Evolutionary conservation across 2,113 vertebrate genomes (phyloP).

Genomic region (Antechinus stuartii): DNA sequence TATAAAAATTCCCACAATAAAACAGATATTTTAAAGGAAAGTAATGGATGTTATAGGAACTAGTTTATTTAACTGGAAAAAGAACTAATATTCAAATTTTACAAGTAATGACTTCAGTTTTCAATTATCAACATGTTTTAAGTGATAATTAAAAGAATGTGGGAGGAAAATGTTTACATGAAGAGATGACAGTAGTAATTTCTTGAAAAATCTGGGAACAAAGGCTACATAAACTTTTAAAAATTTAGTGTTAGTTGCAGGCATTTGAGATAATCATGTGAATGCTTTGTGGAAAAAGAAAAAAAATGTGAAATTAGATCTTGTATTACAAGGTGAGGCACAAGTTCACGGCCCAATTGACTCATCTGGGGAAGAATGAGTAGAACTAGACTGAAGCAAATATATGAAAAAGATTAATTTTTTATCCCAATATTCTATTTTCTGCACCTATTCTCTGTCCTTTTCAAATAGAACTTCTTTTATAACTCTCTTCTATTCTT

Average conservation of each 20-base stretch:
- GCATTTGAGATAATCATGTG: neutral
- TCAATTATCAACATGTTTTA: neutral
- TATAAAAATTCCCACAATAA: slow-evolving; percentile 18
- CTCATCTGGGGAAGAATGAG: neutral
- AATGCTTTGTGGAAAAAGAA: neutral
- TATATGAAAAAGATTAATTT: neutral
- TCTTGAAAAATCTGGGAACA: slow-evolving; percentile 3
- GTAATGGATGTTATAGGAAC: slow-evolving; percentile 26
- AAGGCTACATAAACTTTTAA: neutral
- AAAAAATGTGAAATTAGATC: neutral
- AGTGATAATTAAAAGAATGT: slow-evolving; percentile 34
- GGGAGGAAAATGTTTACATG: slow-evolving; percentile 1
- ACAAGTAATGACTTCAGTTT: slow-evolving; percentile 31
- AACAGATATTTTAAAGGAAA: neutral
- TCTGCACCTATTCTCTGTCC: neutral
- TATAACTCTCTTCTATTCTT: neutral
- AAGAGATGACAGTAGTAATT: slow-evolving; percentile 25
- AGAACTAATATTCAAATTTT: slow-evolving; percentile 28
- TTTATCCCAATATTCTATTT: neutral
- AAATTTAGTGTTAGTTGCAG: neutral
- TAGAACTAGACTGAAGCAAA: neutral
- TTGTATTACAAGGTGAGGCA: neutral
- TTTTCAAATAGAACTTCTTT: neutral
- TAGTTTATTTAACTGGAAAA: slow-evolving; percentile 30
- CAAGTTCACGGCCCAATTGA: neutral